Evolutionary conservation across 2,888 invertebrate genomes (phyloP), one percentile per base, ranked within the genome.

Genomic region (Loripinus fragilis): DNA sequence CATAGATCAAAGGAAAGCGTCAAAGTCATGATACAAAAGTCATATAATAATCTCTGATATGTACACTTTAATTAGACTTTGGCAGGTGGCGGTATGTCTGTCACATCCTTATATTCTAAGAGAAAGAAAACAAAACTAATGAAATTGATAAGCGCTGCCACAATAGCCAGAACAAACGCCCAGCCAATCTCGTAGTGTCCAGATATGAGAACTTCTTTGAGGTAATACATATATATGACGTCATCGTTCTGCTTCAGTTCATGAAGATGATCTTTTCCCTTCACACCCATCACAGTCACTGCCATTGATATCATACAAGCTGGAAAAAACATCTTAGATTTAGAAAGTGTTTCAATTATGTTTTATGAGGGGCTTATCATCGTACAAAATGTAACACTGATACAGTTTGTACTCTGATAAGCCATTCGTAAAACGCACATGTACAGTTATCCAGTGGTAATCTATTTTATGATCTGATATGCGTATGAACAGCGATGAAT

Each of bases 221-320:
- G 60, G 60, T 71, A 84, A 41, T 71, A 80, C 60, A 73, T 45
- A 38, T 65, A 81, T 23, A 81, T 81, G 38, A 70, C 66, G 35
- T 84, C 80, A 25, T 74, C 66, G 41, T 80, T 73, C 28, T 78
- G 50, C 52, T 84, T 84, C 50, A 84, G 30, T 15, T 77, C 74
- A 30, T 74, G 52, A 66, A 84, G 55, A 64, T 84, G 72, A 71
- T 84, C 84, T 20, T 76, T 73, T 0, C 84, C 84, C 23, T 84
- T 84, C 60, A 84, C 66, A 12, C 84, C 81, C 84, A 84, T 84
- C 33, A 84, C 78, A 7, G 80, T 74, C 25, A 84, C 84, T 2
- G 81, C 75, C 84, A 84, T 84, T 8, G 84, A 79, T 25, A 84
- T 81, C 80, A 84, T 81, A 74, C 84, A 84, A 12, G 84, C 81